These are phyloP conservation scores for Venturia canescens DNA, from an alignment of 1,140 invertebrate species.

Conservation along the genomic window DNA sequence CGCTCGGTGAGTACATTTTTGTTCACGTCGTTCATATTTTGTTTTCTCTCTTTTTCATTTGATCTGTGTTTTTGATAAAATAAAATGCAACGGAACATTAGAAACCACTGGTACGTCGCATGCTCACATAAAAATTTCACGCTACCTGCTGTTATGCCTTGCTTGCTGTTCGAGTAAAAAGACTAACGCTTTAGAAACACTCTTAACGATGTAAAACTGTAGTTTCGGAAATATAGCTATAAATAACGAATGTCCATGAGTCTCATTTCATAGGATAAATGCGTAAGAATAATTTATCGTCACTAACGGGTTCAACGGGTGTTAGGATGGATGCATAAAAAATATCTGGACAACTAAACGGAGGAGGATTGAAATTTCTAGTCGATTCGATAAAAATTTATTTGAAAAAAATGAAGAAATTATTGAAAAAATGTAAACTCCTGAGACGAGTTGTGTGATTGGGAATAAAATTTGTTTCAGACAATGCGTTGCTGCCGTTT, in stretches of 20 bases:
- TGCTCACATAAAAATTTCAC: constrained; percentile 22
- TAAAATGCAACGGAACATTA: background rate
- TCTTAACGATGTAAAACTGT: background rate
- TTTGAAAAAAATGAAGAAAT: background rate
- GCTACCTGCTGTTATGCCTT: constrained; percentile 14
- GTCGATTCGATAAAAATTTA: background rate
- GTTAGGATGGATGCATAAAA: background rate
- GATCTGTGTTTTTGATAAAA: background rate
- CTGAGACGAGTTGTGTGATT: background rate
- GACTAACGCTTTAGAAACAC: constrained; percentile 36
- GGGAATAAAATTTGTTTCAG: constrained; percentile 67
- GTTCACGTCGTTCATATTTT: constrained; percentile 43
- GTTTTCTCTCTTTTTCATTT: constrained; percentile 13
- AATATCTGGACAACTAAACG: constrained; percentile 10
- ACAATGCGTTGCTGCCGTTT: constrained; percentile 67
- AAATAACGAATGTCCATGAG: background rate
- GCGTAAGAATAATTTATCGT: background rate
- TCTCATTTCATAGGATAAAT: background rate
- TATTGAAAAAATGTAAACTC: constrained; percentile 1
- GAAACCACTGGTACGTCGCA: constrained; percentile 26
- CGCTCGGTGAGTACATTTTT: constrained; percentile 73
- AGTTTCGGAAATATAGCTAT: background rate
- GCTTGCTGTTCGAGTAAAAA: constrained; percentile 29
- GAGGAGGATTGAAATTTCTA: background rate
- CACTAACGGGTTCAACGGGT: background rate